Base-by-base conservation (phyloP, 2,888 invertebrate genomes). In the Pyralis farinalis region DNA sequence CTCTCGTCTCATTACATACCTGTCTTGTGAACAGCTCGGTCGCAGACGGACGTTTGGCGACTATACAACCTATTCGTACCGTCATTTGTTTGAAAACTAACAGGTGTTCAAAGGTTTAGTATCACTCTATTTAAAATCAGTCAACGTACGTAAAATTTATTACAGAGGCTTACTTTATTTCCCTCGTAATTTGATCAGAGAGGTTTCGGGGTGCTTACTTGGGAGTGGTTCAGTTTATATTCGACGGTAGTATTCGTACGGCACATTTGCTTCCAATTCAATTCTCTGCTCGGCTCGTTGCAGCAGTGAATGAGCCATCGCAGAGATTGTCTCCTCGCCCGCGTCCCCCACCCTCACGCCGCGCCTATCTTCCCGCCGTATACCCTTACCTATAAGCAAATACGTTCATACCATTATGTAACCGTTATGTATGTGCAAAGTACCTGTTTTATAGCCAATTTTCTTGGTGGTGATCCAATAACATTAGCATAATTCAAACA, bases 261-360 rank as follows among this genome's bases (percentile, higher is more conserved):
- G 80, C 71, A 82, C 81, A 83, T 85, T 86, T 86, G 75, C 77
- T 83, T 80, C 75, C 82, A 84, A 86, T 85, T 85, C 81, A 83
- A 85, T 84, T 81, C 81, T 78, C 66, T 71, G 60, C 74, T 74
- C 79, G 81, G 75, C 73, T 84, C 83, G 78, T 78, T 78, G 80
- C 80, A 80, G 75, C 74, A 68, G 63, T 72, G 84, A 85, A 82
- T 81, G 79, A 85, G 80, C 83, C 82, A 82, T 85, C 71, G 71
- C 59, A 55, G 73, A 75, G 78, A 84, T 84, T 83, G 82, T 81
- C 78, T 75, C 65, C 56, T 53, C 59, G 42, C 64, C 61, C 61
- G 47, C 60, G 53, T 43, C 54, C 43, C 53, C 56, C 59, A 34
- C 43, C 45, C 42, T 41, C 52, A 49, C 54, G 50, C 48, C 47